A percentile compares a stretch with the other conserved stretches of the same genome.
These are phyloP conservation scores for Pungitius pungitius DNA, from an alignment of 2,113 vertebrate species.

Conservation along the genomic window DNA sequence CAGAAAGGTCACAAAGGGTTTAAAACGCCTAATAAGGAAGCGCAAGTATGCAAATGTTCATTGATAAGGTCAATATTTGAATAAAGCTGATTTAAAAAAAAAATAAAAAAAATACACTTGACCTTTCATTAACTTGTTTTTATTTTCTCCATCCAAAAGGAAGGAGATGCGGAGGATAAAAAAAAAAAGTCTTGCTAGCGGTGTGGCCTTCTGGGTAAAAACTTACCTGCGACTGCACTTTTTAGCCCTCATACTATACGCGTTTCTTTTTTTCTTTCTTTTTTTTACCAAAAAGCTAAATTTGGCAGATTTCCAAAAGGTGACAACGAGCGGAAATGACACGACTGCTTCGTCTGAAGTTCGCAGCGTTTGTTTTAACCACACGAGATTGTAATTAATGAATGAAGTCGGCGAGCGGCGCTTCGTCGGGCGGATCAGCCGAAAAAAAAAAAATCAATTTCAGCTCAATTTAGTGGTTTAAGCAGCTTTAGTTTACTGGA, in stretches of 20 bases:
- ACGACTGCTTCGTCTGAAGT: slow-evolving; percentile 19
- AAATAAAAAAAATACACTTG: slow-evolving; percentile 29
- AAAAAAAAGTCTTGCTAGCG: slow-evolving; percentile 14
- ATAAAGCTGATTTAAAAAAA: slow-evolving; percentile 62
- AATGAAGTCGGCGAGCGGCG: too few species aligned
- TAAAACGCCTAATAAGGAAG: slow-evolving; percentile 43
- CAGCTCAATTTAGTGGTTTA: too few species aligned
- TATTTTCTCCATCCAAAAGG: not conserved
- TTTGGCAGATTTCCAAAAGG: not conserved
- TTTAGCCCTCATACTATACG: not conserved
- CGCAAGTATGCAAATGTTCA: slow-evolving; percentile 66
- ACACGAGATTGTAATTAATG: not conserved
- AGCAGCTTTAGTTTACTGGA: too few species aligned
- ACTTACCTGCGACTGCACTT: not conserved
- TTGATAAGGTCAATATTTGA: slow-evolving; percentile 82
- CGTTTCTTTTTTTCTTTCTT: not conserved
- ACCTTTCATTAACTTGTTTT: slow-evolving; percentile 65
- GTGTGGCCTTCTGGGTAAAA: slow-evolving; percentile 4
- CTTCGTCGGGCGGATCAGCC: slow-evolving; percentile 1
- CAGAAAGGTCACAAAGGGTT: slow-evolving; percentile 73
- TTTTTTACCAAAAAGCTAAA: not conserved
- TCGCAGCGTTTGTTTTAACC: not conserved
- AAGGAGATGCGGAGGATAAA: slow-evolving; percentile 24
- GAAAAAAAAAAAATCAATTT: too few species aligned
- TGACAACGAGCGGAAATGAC: not conserved